These are phyloP conservation scores for Gadus chalcogrammus DNA, from an alignment of 2,113 vertebrate species.

Conservation along the genomic window DNA sequence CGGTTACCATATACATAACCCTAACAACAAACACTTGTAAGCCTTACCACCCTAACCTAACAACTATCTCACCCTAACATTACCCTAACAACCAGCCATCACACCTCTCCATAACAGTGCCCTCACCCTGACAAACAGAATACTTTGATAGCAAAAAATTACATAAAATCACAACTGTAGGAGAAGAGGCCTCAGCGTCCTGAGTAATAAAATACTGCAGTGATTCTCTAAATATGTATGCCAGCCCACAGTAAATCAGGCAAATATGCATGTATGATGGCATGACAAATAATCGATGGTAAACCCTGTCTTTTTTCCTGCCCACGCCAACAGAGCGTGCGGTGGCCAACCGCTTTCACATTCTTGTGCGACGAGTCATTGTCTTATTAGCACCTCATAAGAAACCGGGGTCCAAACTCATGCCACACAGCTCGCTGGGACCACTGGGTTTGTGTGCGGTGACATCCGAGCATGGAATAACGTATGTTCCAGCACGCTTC, in stretches of 20 bases:
- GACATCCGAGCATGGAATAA: slow-evolving; percentile 50
- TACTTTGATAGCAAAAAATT: no score
- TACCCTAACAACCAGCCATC: no score
- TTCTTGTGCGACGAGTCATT: slow-evolving; percentile 62
- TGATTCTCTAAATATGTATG: no score
- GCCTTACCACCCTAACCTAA: no score
- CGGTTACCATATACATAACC: no score
- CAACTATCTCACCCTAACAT: no score
- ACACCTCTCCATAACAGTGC: no score
- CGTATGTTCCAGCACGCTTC: slow-evolving; percentile 58
- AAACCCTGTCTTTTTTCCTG: slow-evolving; percentile 24
- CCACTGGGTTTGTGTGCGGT: slow-evolving; percentile 49
- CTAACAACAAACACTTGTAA: no score
- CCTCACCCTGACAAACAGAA: no score
- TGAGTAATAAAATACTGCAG: no score
- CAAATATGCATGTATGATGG: neutral
- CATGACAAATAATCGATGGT: neutral
- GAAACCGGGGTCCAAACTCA: slow-evolving; percentile 55
- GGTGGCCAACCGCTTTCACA: slow-evolving; percentile 53
- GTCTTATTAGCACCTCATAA: slow-evolving; percentile 76
- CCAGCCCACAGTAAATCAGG: neutral
- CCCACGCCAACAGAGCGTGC: slow-evolving; percentile 49
- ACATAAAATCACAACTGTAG: no score
- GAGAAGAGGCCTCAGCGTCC: no score
- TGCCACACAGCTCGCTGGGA: slow-evolving; percentile 42